Conservation (phyloP, 2,888 invertebrate species). For the Dione juno region DNA sequence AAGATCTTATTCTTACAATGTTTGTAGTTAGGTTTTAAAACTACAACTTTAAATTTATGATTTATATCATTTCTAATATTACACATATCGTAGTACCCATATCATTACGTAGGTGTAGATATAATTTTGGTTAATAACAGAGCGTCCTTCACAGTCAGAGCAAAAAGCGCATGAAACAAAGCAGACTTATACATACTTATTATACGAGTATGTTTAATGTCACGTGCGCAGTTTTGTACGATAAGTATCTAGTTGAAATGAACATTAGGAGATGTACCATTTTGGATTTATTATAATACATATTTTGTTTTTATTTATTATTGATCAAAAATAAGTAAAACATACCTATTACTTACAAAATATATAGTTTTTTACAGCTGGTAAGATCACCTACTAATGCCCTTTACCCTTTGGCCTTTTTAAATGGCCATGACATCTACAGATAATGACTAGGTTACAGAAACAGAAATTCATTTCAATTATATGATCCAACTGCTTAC, state of each 20-base stretch:
- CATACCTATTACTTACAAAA: too few species aligned
- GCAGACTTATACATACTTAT: slow-evolving; percentile 28
- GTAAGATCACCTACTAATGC: too few species aligned
- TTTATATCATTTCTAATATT: slow-evolving; percentile 10
- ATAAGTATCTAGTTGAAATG: neutral
- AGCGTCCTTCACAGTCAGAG: slow-evolving; percentile 34
- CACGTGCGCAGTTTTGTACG: slow-evolving; percentile 33
- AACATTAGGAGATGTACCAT: neutral
- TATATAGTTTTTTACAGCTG: too few species aligned
- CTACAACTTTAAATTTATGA: neutral
- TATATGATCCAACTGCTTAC: slow-evolving; percentile 8
- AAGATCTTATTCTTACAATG: too few species aligned
- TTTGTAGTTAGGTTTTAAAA: too few species aligned
- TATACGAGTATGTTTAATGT: slow-evolving; percentile 37
- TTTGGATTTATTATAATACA: neutral
- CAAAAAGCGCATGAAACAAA: slow-evolving; percentile 30
- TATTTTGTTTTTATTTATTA: neutral
- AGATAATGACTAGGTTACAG: too few species aligned
- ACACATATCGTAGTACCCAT: neutral
- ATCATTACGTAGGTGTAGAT: slow-evolving; percentile 6
- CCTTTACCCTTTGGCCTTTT: too few species aligned
- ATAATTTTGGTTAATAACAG: slow-evolving; percentile 36
- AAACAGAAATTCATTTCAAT: too few species aligned
- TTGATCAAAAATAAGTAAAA: too few species aligned
- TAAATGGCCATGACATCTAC: too few species aligned